phyloP scores from a whole-genome alignment of 1,140 invertebrate genomes.

The Trialeurodes vaporariorum region DNA sequence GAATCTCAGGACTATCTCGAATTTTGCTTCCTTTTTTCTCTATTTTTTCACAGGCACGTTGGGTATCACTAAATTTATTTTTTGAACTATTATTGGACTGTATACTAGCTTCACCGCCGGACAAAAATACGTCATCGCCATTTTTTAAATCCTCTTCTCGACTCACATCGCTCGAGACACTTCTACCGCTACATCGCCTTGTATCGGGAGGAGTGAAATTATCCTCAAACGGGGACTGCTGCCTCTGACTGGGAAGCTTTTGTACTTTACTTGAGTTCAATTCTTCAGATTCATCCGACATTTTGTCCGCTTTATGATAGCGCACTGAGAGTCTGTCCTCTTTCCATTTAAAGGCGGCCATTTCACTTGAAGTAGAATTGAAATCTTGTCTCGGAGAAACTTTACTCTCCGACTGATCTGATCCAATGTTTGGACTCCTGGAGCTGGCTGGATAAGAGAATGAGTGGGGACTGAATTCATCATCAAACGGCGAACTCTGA shows the following conservation, averaged over 20 bases:
- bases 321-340: conserved; percentile 13
- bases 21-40: conserved; percentile 5
- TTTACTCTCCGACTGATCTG: conserved; percentile 25
- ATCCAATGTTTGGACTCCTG: conserved; percentile 21
- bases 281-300: conserved; percentile 4
- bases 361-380: background rate
- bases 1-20: background rate
- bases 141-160: conserved; percentile 18
- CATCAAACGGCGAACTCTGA: conserved; percentile 53
- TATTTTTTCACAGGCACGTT: conserved; percentile 1
- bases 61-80: conserved; percentile 5
- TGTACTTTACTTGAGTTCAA: background rate
- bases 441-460: conserved; percentile 22
- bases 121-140: conserved; percentile 21
- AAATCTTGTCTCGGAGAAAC: conserved; percentile 16
- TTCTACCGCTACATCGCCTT: conserved; percentile 22
- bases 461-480: conserved; percentile 44
- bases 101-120: conserved; percentile 15
- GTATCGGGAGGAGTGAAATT: conserved; percentile 48
- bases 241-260: conserved; percentile 30
- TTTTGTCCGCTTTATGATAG: conserved; percentile 11
- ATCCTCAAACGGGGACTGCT: conserved; percentile 54
- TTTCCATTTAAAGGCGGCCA: background rate
- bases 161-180: conserved; percentile 31
- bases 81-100: conserved; percentile 13